Evolutionary conservation across 2,113 vertebrate genomes (phyloP), one percentile per base, ranked within the genome.

Genomic region (Pachyramphus minor): DNA sequence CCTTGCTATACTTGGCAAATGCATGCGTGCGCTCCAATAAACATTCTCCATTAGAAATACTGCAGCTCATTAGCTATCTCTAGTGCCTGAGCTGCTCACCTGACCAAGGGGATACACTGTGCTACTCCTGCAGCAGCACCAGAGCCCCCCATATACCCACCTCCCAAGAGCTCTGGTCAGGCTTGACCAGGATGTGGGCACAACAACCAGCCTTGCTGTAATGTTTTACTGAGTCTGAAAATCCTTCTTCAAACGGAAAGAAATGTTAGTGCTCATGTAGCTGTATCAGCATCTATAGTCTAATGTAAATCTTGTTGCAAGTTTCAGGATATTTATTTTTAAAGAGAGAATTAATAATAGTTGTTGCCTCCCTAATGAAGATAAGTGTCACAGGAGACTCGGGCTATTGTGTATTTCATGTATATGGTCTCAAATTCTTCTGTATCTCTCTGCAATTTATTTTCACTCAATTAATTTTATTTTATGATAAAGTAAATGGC

Each of bases 401-500:
- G 0, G 69, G 79, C 80, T 88, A 69, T 93, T 1, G 1, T 92
- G 58, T 95, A 89, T 95, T 95, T 96, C 84, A 94, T 90, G 89
- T 78, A 73, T 86, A 93, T 79, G 56, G 80, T 91, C 96, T 95
- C 90, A 81, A 86, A 96, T 83, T 98, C 72, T 94, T 96, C 75
- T 90, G 79, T 91, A 89, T 96, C 95, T 94, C 89, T 89, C 86
- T 50, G 86, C 92, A 96, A 87, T 89, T 96, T 95, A 94, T 95
- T 97, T 96, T 97, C 97, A 98, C 89, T 97, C 97, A 89, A 94
- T 95, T 97, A 94, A 96, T 97, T 97, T 98, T 97, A 97, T 97
- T 97, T 98, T 97, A 97, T 97, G 94, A 97, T 97, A 95, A 98
- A 97, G 95, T 97, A 97, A 98, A 97, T 97, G 97, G 97, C 96